Percentiles rank a stretch among this genome's conserved stretches.
Conservation (phyloP, 1,140 invertebrate species). For the Caligus rogercresseyi region DNA sequence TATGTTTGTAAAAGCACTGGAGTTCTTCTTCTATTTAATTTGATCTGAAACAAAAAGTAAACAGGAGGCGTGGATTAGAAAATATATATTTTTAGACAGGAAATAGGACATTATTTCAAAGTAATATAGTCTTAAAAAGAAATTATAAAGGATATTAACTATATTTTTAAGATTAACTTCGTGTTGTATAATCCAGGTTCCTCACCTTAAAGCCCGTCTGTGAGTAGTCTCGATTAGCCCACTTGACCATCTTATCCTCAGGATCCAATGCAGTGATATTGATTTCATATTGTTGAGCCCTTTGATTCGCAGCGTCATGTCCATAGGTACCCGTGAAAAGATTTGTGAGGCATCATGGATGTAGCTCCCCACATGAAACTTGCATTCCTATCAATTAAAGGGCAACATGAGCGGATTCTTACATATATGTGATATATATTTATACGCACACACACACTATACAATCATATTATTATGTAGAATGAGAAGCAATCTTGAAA, state of each 20-base stretch:
- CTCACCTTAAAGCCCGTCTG: constrained; percentile 20
- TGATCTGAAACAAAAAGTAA: constrained; percentile 16
- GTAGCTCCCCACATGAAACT: constrained; percentile 18
- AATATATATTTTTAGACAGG: too few relatives aligned
- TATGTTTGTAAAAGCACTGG: constrained; percentile 33
- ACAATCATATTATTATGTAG: too few relatives aligned
- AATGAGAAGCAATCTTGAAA: too few relatives aligned
- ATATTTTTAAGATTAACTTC: too few relatives aligned
- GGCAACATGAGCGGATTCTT: neutral
- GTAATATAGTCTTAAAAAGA: too few relatives aligned
- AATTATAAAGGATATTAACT: too few relatives aligned
- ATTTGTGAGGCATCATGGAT: constrained; percentile 19
- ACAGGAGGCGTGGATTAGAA: too few relatives aligned
- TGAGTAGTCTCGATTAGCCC: constrained; percentile 18
- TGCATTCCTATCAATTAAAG: constrained; percentile 10
- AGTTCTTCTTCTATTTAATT: constrained; percentile 21
- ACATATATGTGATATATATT: neutral
- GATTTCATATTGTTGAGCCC: constrained; percentile 20
- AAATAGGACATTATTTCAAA: too few relatives aligned
- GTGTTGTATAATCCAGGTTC: too few relatives aligned
- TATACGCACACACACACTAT: too few relatives aligned
- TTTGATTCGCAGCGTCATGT: constrained; percentile 14
- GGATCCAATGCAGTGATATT: constrained; percentile 13
- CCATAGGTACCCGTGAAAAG: constrained; percentile 13
- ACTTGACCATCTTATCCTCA: constrained; percentile 13